phyloP scores from a whole-genome alignment of 2,888 invertebrate genomes.

The Ferdinandea cuprea region DNA sequence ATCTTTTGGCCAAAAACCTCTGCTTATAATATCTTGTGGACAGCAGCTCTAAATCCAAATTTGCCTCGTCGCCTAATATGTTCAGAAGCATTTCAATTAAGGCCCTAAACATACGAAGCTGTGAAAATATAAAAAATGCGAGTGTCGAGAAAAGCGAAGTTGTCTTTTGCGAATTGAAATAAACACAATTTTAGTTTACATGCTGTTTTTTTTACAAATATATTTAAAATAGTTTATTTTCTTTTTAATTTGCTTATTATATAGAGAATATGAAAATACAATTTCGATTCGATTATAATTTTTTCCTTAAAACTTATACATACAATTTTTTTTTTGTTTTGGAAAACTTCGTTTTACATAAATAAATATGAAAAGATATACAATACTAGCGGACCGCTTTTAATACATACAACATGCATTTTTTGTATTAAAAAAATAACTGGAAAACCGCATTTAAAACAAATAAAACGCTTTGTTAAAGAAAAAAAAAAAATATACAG shows the following conservation, averaged over 20 bases:
- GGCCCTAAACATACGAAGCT: too few species aligned
- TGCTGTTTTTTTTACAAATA: conserved; percentile 42
- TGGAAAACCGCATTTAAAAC: conserved; percentile 17
- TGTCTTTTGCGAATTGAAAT: too few species aligned
- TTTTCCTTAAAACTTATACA: conserved; percentile 33
- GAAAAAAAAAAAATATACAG: conserved; percentile 44
- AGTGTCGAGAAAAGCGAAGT: too few species aligned
- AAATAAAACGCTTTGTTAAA: conserved; percentile 12
- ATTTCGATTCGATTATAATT: conserved; percentile 56
- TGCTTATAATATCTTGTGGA: too few species aligned
- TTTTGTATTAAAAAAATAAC: conserved; percentile 17
- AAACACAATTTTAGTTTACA: conserved; percentile 8
- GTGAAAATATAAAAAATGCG: too few species aligned
- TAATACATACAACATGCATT: conserved; percentile 50
- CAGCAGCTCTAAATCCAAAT: too few species aligned
- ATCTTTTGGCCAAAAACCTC: too few species aligned
- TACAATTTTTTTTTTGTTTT: conserved; percentile 4
- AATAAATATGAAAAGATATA: conserved; percentile 71
- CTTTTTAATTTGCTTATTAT: conserved; percentile 46
- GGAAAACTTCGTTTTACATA: conserved; percentile 59
- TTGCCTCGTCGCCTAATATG: too few species aligned
- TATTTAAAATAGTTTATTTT: conserved; percentile 55
- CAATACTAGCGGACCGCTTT: conserved; percentile 56
- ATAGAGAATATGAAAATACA: conserved; percentile 59
- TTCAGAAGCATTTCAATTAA: too few species aligned